A percentile compares a stretch with the other conserved stretches of the same genome.
phyloP scores from a whole-genome alignment of 2,113 vertebrate species.

The Scomber colias region DNA sequence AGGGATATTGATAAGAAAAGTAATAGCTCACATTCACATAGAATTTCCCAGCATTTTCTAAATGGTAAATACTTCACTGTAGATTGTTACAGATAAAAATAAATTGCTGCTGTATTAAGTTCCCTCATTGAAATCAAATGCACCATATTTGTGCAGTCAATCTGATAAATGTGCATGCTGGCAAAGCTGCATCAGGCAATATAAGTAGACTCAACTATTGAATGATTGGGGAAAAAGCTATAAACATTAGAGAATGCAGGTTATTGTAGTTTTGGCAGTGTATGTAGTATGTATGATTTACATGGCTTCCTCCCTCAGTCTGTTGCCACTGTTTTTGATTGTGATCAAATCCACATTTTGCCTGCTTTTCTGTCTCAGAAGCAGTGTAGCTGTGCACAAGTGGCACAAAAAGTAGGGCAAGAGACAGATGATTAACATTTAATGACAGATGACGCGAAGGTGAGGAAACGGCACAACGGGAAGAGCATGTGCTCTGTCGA shows the following conservation, averaged over 20 bases:
- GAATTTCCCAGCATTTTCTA: conserved; percentile 15
- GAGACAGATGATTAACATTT: conserved; percentile 65
- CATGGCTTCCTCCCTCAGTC: neutral
- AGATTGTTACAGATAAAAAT: conserved; percentile 16
- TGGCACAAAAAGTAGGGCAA: conserved; percentile 59
- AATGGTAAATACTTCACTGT: neutral
- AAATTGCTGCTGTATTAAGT: neutral
- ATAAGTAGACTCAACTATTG: neutral
- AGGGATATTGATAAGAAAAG: neutral
- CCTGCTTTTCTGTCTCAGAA: conserved; percentile 2
- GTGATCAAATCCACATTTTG: conserved; percentile 12
- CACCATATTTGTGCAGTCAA: conserved; percentile 23
- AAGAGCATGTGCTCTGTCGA: neutral
- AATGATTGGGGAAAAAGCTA: neutral
- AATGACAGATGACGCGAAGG: conserved; percentile 49
- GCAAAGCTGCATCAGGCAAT: conserved; percentile 6
- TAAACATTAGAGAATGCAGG: neutral
- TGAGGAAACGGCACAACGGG: conserved; percentile 14
- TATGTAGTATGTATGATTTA: neutral
- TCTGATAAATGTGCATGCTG: conserved; percentile 4
- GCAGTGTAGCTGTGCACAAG: conserved; percentile 20
- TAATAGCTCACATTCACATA: conserved; percentile 19
- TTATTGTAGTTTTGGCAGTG: neutral
- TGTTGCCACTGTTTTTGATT: conserved; percentile 1
- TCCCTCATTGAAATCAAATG: conserved; percentile 19